Evolutionary conservation across 2,797 vertebrate genomes (phyloP), one percentile per base, ranked within the genome.

Genomic region (Aplochiton taeniatus): DNA sequence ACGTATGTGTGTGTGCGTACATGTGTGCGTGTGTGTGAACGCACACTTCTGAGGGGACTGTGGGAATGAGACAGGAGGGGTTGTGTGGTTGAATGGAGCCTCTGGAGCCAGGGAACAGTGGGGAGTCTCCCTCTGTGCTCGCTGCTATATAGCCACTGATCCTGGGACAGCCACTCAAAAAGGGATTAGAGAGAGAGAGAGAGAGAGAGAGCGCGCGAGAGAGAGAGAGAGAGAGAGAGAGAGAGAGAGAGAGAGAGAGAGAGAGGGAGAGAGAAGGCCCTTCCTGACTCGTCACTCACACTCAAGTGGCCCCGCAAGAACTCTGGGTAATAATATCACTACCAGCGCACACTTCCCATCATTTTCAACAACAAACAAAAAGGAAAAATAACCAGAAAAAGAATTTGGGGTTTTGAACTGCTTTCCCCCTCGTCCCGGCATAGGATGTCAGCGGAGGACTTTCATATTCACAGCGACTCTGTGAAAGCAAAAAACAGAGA

Each of bases 271-370:
- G 93, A 92, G 91, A 90, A 92, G 91, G 69, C 85, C 88, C 86
- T 92, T 94, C 92, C 94, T 95, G 94, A 98, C 97, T 96, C 95
- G 93, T 94, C 94, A 96, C 96, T 96, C 95, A 95, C 95, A 94
- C 94, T 92, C 87, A 94, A 94, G 94, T 95, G 91, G 94, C 94
- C 95, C 87, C 91, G 87, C 87, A 87, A 91, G 93, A 93, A 95
- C 90, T 92, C 87, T 69, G 89, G 91, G 90, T 95, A 92, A 95
- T 95, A 95, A 95, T 94, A 94, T 94, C 94, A 94, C 31, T 31
- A 31, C 31, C 31, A 31, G 6, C 2, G 31, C 31, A 31, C 31
- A 6, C 31, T 3, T 31, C 31, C 31, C 6, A 6, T 31, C 31
- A 31, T 6, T 31, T 31, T 31, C 31, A 31, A 3, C 2, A 31